Evolutionary conservation across 1,140 invertebrate species (phyloP), one percentile per base, ranked within the genome.

Genomic region (Maconellicoccus hirsutus): DNA sequence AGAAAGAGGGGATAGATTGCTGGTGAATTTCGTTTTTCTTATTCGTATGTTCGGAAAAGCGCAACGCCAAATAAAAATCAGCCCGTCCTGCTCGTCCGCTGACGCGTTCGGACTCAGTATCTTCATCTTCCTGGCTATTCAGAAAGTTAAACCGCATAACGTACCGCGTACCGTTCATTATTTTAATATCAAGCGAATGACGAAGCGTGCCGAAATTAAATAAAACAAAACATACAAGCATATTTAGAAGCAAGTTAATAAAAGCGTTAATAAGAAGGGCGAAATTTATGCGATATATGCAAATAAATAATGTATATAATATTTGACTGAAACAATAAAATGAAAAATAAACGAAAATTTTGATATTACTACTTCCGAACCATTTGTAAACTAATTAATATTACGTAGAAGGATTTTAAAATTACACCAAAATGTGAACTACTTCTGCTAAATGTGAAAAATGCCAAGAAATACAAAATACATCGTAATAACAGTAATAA

Each of bases 1-100:
- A 66, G 61, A 66, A 66, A 66, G 61, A 66, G 61, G 61, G 61
- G 61, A 66, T 66, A 66, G 10, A 66, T 25, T 66, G 61, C 61
- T 66, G 61, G 61, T 25, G 22, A 25, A 8, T 26, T 66, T 66
- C 61, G 25, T 6, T 26, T 66, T 66, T 66, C 61, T 66, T 66
- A 66, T 25, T 22, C 25, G 61, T 23, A 66, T 66, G 61, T 12
- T 66, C 61, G 61, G 61, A 22, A 66, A 66, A 66, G 61, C 61
- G 61, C 61, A 66, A 66, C 16, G 61, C 61, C 61, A 66, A 66
- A 26, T 25, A 66, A 66, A 66, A 4, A 16, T 26, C 61, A 66
- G 61, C 61, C 22, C 61, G 61, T 66, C 22, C 61, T 25, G 61
- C 19, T 26, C 25, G 7, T 66, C 21, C 22, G 22, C 8, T 66